A percentile compares a stretch with the other conserved stretches of the same genome.
Conservation (phyloP, 2,797 vertebrate genomes). For the Gymnothorax javanicus region DNA sequence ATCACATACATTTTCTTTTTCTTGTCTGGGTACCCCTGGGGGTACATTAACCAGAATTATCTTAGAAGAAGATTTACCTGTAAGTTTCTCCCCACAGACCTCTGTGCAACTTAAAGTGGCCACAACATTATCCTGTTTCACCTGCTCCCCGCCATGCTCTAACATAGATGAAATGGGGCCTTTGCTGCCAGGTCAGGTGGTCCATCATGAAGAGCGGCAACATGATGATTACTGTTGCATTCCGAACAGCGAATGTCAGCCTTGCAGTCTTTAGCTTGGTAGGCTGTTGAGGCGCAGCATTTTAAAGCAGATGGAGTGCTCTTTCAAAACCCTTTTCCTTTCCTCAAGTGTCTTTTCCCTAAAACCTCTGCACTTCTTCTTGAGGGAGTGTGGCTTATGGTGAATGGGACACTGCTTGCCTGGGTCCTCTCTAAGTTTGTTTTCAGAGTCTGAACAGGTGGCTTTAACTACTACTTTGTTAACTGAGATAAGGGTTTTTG, state of each 20-base stretch:
- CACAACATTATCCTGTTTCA: background rate
- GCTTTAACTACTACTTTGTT: background rate
- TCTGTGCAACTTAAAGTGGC: conserved; percentile 10
- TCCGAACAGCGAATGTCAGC: conserved; percentile 5
- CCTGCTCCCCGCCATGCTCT: conserved; percentile 15
- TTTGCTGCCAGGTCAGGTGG: background rate
- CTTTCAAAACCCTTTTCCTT: background rate
- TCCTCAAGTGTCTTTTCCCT: conserved; percentile 14
- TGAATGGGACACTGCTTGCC: background rate
- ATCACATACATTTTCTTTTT: conserved; percentile 7
- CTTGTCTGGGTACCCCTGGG: background rate
- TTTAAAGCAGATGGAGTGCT: conserved; percentile 22
- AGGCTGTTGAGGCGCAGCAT: background rate
- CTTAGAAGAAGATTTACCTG: conserved; percentile 18
- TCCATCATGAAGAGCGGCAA: conserved; percentile 8
- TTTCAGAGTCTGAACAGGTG: too few species aligned
- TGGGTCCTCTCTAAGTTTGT: background rate
- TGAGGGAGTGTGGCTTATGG: background rate
- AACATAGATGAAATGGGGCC: background rate
- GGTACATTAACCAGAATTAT: conserved; percentile 11
- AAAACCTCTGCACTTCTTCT: background rate
- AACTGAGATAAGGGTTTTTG: background rate
- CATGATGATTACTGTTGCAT: conserved; percentile 12
- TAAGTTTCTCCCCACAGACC: conserved; percentile 2
- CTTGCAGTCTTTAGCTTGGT: conserved; percentile 11